Base-by-base conservation (phyloP, 2,888 invertebrate species). In the Zygaena filipendulae region DNA sequence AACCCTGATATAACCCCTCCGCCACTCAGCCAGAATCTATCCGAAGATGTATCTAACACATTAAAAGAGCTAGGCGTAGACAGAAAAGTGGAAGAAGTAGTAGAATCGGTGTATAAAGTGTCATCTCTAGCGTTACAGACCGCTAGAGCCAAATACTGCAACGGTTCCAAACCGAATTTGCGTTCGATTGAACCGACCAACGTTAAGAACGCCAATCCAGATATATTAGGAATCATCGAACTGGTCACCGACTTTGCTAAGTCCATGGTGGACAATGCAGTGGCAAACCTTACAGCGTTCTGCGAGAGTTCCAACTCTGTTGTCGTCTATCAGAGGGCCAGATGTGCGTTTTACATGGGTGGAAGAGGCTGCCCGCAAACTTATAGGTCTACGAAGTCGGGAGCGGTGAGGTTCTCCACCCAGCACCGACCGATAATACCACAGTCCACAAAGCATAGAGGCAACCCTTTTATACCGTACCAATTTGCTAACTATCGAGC, bases 1-100 rank as follows among this genome's bases (percentile, higher is more conserved):
- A 77, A 75, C 21, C 54, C 59, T 1, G 46, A 69, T 3, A 75
- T 75, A 3, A 74, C 64, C 0, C 61, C 67, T 2, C 68, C 72
- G 1, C 52, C 60, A 1, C 4, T 9, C 4, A 9, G 25, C 9
- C 25, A 32, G 5, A 22, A 36, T 2, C 18, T 39, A 1, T 16
- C 33, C 7, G 31, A 34, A 0, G 32, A 36, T 3, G 1, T 47
- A 0, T 30, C 35, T 2, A 23, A 37, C 0, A 42, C 13, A 2
- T 9, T 70, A 0, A 43, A 41, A 18, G 42, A 52, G 3, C 26
- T 71, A n/a, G 60, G 56, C 0, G 52, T 74, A 1, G 45, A 45
- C 13, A 31, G 48, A 1, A 57, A 63, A 34, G 45, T 63, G 0
- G 46, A 66, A 23, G 41, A 44, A 2, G 33, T 74, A 1, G 38